phyloP scores from a whole-genome alignment of 2,888 invertebrate genomes.

The Caenorhabditis japonica region DNA sequence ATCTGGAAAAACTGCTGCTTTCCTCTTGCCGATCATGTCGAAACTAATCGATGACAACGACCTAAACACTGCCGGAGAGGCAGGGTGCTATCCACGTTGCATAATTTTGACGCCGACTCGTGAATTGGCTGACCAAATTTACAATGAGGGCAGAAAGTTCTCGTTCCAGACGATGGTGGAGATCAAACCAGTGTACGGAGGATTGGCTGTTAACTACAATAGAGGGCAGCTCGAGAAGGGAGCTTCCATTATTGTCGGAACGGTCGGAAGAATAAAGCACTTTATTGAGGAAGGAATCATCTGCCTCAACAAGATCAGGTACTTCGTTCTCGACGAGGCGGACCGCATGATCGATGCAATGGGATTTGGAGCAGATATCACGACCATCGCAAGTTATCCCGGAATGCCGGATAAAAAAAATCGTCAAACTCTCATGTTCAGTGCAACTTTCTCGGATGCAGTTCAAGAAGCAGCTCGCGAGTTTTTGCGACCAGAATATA shows the following conservation, averaged over 20 bases:
- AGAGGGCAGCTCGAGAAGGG: conserved; percentile 44
- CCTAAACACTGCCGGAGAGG: conserved; percentile 52
- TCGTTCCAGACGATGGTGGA: conserved; percentile 78
- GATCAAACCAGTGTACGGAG: conserved; percentile 61
- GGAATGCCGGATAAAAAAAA: conserved; percentile 41
- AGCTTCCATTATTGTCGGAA: conserved; percentile 60
- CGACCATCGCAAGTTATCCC: conserved; percentile 18
- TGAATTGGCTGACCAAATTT: conserved; percentile 90
- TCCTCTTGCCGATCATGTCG: conserved; percentile 75
- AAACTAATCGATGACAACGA: conserved; percentile 50
- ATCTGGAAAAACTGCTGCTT: conserved; percentile 88
- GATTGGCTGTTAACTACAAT: conserved; percentile 49
- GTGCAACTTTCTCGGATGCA: conserved; percentile 84
- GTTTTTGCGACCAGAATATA: conserved; percentile 84
- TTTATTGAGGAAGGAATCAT: conserved; percentile 56
- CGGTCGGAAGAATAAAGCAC: conserved; percentile 61
- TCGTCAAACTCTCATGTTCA: conserved; percentile 63
- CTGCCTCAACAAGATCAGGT: conserved; percentile 47
- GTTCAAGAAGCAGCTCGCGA: conserved; percentile 86
- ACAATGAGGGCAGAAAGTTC: conserved; percentile 88
- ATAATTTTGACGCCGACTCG: conserved; percentile 89
- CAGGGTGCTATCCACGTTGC: conserved; percentile 51
- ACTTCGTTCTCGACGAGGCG: conserved; percentile 81
- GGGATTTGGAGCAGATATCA: conserved; percentile 80
- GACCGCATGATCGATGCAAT: conserved; percentile 81